Conservation (phyloP, 1,140 invertebrate genomes). For the Bombus ignitus region DNA sequence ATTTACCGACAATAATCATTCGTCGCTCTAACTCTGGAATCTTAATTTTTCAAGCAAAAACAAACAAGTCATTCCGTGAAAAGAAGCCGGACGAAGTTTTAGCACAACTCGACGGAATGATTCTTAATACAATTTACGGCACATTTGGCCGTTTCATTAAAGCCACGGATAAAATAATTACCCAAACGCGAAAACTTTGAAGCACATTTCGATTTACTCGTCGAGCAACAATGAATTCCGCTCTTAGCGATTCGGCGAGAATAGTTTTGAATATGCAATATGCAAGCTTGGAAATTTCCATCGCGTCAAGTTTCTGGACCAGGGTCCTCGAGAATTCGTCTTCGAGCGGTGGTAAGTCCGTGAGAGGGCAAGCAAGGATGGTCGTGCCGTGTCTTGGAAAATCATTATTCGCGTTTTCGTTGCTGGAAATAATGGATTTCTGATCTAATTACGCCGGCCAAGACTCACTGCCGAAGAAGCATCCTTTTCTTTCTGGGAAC, state of each 20-base stretch:
- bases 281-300: neutral
- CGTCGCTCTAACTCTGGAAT: too few relatives aligned
- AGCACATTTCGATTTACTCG: neutral
- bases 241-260: neutral
- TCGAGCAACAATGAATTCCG: neutral
- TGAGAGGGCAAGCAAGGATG: neutral
- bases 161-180: too few relatives aligned
- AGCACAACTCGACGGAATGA: too few relatives aligned
- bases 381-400: neutral
- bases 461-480: neutral
- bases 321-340: neutral
- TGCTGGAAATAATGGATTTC: slow-evolving; percentile 36
- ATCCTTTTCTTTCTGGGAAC: neutral
- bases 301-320: neutral
- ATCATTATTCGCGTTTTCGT: slow-evolving; percentile 4
- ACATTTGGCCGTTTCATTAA: too few relatives aligned
- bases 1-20: too few relatives aligned
- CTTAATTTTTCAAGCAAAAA: too few relatives aligned
- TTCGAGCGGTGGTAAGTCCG: neutral
- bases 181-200: too few relatives aligned
- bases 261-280: slow-evolving; percentile 19
- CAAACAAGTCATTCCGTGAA: too few relatives aligned
- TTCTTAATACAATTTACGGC: too few relatives aligned
- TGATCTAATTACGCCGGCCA: slow-evolving; percentile 9
- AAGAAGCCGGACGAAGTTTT: too few relatives aligned